Evolutionary conservation across 1,140 invertebrate genomes (phyloP), one percentile per base, ranked within the genome.

Genomic region (Bombus superbus): DNA sequence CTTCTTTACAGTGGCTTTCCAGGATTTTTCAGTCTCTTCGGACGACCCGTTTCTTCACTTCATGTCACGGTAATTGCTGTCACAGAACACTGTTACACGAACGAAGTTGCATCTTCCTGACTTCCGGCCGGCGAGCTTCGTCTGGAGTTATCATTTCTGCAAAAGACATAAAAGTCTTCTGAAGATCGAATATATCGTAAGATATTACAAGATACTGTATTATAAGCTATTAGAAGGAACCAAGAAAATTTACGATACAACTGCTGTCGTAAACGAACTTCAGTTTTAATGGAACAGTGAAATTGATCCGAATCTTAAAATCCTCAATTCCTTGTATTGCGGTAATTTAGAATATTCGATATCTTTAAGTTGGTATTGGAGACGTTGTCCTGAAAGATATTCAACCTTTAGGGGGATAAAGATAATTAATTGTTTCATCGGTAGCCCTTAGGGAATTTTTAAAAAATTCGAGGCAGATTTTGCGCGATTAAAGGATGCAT

Each of bases 11-110:
- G 77, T 64, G 79, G 69, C 74, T 79, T 77, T 1, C 80, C 78
- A 85, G 62, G 77, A 83, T 74, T 82, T 72, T 73, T n/a, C 66
- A 75, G 59, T 69, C 80, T 69, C 72, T 85, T 77, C 40, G 73
- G 38, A 80, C 47, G 77, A 35, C 79, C 62, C 73, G 86, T 82
- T 82, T 59, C 81, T 79, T 88, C 83, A 90, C 82, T 81, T 79
- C 87, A 69, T 82, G 79, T 90, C 87, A 87, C 78, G 35, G 89
- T 86, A 83, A 87, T 83, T 81, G 62, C 83, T 81, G 86, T 90
- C 89, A 90, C 89, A 89, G 86, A 78, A 85, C 84, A 78, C 90
- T 75, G 68, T 87, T 72, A 40, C 66, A 47, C 66, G 81, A 82
- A 79, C 74, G 28, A 57, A 90, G 69, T 76, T 79, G 74, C 89